Conservation (phyloP, 2,113 vertebrate genomes). For the Ptyas mucosa region DNA sequence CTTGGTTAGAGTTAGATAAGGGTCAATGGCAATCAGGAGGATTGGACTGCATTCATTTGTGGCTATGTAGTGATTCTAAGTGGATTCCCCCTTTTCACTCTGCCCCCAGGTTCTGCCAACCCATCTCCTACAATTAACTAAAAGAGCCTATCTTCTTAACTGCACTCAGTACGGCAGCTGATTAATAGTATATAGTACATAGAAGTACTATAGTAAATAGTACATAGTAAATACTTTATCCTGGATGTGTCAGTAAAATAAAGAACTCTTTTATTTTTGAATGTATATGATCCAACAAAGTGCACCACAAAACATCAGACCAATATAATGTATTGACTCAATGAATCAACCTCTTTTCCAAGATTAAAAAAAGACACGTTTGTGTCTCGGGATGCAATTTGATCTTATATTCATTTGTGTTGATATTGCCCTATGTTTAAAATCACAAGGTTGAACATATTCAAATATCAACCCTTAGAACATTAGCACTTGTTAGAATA, state of each 20-base stretch:
- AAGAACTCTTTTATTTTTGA: background rate
- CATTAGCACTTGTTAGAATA: background rate
- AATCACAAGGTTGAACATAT: slow-evolving; percentile 10
- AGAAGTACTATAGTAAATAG: too few species aligned
- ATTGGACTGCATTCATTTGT: too few species aligned
- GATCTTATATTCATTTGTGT: background rate
- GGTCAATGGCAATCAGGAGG: too few species aligned
- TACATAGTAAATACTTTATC: background rate
- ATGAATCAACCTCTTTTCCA: slow-evolving; percentile 27
- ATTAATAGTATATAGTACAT: background rate
- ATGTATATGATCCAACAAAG: background rate
- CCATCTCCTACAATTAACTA: background rate
- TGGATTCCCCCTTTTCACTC: too few species aligned
- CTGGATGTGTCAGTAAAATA: background rate
- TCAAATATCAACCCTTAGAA: slow-evolving; percentile 6
- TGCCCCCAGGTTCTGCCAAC: too few species aligned
- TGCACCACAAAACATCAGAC: background rate
- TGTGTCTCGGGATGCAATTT: background rate
- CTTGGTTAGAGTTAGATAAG: too few species aligned
- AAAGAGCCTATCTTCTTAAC: background rate
- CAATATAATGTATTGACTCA: background rate
- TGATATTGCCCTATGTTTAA: slow-evolving; percentile 15
- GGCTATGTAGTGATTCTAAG: too few species aligned
- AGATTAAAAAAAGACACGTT: slow-evolving; percentile 48
- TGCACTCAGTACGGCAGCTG: background rate